phyloP scores from a whole-genome alignment of 1,140 invertebrate species.

The Oedothorax gibbosus region DNA sequence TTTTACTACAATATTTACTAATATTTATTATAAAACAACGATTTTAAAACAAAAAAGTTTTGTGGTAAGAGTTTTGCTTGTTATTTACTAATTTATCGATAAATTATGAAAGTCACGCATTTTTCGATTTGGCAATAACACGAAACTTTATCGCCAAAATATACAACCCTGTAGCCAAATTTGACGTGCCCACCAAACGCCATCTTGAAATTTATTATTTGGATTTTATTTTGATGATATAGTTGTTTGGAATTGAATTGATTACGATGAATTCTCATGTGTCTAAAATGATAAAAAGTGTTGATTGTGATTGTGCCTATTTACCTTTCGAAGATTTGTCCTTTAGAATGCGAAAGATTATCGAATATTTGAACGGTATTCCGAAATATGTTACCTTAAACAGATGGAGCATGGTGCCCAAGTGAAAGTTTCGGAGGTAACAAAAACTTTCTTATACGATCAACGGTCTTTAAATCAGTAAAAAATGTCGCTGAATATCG shows the following conservation, averaged over 20 bases:
- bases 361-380: neutral
- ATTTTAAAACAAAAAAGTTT: no score
- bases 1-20: no score
- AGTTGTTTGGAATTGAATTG: neutral
- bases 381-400: neutral
- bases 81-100: no score
- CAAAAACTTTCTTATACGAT: neutral
- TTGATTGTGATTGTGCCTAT: neutral
- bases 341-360: neutral
- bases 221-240: no score
- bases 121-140: no score
- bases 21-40: no score
- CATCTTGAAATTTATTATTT: neutral
- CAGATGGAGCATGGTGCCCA: conserved; percentile 1
- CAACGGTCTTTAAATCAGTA: neutral
- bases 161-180: no score
- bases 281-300: neutral
- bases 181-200: neutral
- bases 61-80: no score
- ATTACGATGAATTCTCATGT: neutral
- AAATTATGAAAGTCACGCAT: no score
- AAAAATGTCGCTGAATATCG: conserved; percentile 20
- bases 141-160: no score
- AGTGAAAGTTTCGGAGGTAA: neutral
- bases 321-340: neutral